Conservation (phyloP, 2,888 invertebrate species). For the Agrochola litura region DNA sequence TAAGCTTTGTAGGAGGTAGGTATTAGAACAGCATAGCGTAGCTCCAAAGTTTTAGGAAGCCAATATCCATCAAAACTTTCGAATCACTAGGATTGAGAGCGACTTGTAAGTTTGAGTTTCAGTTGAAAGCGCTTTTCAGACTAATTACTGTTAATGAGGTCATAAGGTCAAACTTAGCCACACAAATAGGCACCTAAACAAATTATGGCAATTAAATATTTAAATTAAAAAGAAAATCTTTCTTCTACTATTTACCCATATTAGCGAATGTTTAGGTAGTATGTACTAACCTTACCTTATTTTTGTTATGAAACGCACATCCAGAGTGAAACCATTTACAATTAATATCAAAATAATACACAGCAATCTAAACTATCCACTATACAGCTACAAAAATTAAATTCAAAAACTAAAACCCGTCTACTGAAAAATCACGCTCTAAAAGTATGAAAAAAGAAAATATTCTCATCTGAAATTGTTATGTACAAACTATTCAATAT, state of each 20-base stretch:
- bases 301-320: not conserved
- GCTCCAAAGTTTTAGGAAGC: slow-evolving; percentile 55
- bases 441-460: no score
- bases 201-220: not conserved
- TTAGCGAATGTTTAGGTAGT: not conserved
- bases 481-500: no score
- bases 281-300: not conserved
- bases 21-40: slow-evolving; percentile 14
- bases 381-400: not conserved
- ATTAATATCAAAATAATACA: not conserved
- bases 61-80: slow-evolving; percentile 63
- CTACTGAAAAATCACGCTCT: no score
- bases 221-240: no score
- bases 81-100: slow-evolving; percentile 60
- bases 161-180: slow-evolving; percentile 14
- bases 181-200: not conserved
- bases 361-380: not conserved
- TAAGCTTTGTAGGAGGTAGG: slow-evolving; percentile 5
- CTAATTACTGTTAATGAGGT: slow-evolving; percentile 59
- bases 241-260: not conserved
- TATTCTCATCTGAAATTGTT: no score
- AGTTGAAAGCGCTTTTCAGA: slow-evolving; percentile 46
- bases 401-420: no score
- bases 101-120: slow-evolving; percentile 51
- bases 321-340: not conserved